These are phyloP conservation scores for Drosophila bocqueti DNA, from an alignment of 1,140 invertebrate species.

Conservation along the genomic window DNA sequence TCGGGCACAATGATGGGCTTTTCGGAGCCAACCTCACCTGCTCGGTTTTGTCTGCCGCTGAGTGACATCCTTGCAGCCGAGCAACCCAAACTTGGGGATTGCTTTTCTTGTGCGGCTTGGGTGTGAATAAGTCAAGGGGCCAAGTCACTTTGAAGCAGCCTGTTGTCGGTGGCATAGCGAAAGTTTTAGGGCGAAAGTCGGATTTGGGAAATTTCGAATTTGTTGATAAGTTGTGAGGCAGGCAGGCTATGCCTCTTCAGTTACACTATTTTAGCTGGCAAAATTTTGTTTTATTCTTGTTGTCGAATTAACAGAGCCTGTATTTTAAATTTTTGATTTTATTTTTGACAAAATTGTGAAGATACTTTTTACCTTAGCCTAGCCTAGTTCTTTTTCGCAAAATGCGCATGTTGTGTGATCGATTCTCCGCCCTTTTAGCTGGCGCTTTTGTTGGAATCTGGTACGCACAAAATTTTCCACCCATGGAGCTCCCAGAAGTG, in stretches of 20 bases:
- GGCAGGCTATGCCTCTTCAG: not conserved
- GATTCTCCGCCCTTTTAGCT: constrained; percentile 4
- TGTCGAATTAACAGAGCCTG: not conserved
- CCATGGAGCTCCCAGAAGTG: not conserved
- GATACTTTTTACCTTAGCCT: not conserved
- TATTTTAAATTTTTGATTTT: constrained; percentile 12
- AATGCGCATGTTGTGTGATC: constrained; percentile 27
- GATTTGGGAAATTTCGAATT: not conserved
- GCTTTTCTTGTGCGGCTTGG: constrained; percentile 5
- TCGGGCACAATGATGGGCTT: constrained; percentile 3
- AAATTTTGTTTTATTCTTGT: not conserved
- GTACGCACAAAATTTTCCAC: constrained; percentile 19
- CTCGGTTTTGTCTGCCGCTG: constrained; percentile 25
- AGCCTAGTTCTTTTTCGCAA: not conserved
- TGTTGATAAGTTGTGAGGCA: not conserved
- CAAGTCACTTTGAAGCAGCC: constrained; percentile 4
- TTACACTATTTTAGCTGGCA: not conserved
- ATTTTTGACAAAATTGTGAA: constrained; percentile 6
- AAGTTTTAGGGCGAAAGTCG: not conserved
- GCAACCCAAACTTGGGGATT: constrained; percentile 11
- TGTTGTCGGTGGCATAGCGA: constrained; percentile 5
- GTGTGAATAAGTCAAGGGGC: constrained; percentile 13
- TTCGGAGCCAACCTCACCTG: not conserved
- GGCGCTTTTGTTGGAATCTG: constrained; percentile 23
- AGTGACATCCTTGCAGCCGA: constrained; percentile 19